Evolutionary conservation across 2,888 invertebrate species (phyloP).

Genomic region (Petrolisthes cinctipes): DNA sequence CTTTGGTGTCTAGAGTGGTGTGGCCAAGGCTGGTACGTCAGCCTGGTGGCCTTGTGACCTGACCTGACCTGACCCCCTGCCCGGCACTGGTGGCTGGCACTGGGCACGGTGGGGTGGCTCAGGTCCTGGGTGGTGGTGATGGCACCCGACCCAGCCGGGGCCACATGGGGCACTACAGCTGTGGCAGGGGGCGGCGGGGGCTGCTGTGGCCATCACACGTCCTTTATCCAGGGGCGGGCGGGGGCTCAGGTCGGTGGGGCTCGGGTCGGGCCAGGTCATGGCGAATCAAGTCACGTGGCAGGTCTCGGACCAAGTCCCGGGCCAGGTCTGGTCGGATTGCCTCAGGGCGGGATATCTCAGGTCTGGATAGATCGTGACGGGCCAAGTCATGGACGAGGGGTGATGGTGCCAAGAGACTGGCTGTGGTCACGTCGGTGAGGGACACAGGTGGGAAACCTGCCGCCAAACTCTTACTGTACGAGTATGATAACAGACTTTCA

Average conservation of each 20-base stretch:
- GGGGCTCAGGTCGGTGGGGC: slow-evolving; percentile 57
- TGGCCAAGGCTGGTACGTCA: background rate
- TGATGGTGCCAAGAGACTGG: slow-evolving; percentile 56
- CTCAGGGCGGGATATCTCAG: slow-evolving; percentile 62
- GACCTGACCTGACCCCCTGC: slow-evolving; percentile 10
- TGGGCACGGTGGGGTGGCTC: background rate
- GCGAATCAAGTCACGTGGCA: slow-evolving; percentile 46
- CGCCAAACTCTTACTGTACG: slow-evolving; percentile 60
- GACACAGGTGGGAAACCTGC: slow-evolving; percentile 60
- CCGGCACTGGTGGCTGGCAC: slow-evolving; percentile 1
- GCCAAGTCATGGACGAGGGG: slow-evolving; percentile 45
- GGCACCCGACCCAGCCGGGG: slow-evolving; percentile 3
- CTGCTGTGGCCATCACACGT: slow-evolving; percentile 54
- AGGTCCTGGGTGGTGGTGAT: background rate
- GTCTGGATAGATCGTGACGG: slow-evolving; percentile 57
- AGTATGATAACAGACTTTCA: slow-evolving; percentile 63
- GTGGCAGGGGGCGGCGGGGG: slow-evolving; percentile 15
- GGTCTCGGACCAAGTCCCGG: slow-evolving; percentile 39
- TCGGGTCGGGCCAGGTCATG: slow-evolving; percentile 57
- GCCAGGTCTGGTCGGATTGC: slow-evolving; percentile 57
- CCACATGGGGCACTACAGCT: slow-evolving; percentile 20
- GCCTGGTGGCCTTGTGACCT: slow-evolving; percentile 21
- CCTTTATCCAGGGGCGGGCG: slow-evolving; percentile 60
- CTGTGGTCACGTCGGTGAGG: slow-evolving; percentile 55
- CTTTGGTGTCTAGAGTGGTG: slow-evolving; percentile 46